phyloP scores from a whole-genome alignment of 2,888 invertebrate species.

The Buathra laborator region DNA sequence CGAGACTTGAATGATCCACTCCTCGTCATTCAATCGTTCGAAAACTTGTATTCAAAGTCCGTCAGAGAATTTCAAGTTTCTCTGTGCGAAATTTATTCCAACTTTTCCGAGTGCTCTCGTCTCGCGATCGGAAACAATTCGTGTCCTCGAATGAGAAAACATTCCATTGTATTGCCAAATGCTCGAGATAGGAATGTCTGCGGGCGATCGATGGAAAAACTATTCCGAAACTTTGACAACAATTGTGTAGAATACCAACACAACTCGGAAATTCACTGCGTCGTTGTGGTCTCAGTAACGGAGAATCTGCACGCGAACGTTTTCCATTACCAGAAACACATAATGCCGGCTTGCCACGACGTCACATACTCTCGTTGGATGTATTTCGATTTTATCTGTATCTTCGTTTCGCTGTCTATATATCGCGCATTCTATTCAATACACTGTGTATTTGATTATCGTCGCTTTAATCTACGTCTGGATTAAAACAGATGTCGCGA shows the following conservation, averaged over 20 bases:
- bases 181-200: slow-evolving; percentile 36
- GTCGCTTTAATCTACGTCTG: too few relatives aligned
- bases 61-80: background rate
- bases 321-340: slow-evolving; percentile 26
- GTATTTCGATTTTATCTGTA: too few relatives aligned
- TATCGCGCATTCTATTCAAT: background rate
- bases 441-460: background rate
- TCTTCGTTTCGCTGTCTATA: too few relatives aligned
- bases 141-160: background rate
- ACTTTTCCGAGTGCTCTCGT: background rate
- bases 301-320: slow-evolving; percentile 48
- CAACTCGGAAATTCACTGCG: background rate
- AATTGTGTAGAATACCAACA: background rate
- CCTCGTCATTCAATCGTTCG: background rate
- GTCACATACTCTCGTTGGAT: too few relatives aligned
- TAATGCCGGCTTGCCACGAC: background rate
- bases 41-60: background rate
- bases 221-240: slow-evolving; percentile 37
- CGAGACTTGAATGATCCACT: background rate
- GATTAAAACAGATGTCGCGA: too few relatives aligned
- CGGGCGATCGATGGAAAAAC: slow-evolving; percentile 38
- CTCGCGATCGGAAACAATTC: background rate
- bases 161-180: background rate
- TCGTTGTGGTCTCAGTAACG: slow-evolving; percentile 1
- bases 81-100: background rate